Evolutionary conservation across 2,888 invertebrate genomes (phyloP), one percentile per base, ranked within the genome.

Genomic region (Carterocephalus palaemon): DNA sequence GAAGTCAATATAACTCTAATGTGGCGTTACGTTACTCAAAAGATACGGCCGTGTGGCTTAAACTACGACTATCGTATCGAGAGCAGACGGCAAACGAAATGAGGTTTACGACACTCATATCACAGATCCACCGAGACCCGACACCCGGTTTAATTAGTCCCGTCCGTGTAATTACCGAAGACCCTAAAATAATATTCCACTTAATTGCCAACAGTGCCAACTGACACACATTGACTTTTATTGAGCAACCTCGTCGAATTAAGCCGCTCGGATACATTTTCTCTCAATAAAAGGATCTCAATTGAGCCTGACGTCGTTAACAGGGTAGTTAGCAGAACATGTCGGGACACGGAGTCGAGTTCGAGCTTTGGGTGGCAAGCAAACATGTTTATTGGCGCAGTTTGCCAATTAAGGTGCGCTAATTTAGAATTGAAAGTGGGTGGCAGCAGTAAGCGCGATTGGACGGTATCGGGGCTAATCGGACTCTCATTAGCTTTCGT

Each of bases 141-240:
- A 28, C 22, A 10, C 12, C 23, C 12, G 34, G 22, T 15, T 36
- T 37, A 36, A 43, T 43, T 43, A 43, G 43, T 29, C 43, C 36
- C 36, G 34, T 31, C 36, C 42, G 20, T 38, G 23, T 39, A 46
- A 54, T 49, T 50, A 54, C 48, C 42, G 9, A 55, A 49, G 46
- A 46, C 50, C 59, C 55, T 59, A 58, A 57, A 60, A 60, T 60
- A 57, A 64, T 60, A 62, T 55, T 53, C 47, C 46, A 50, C 46
- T 54, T 60, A 59, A 62, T 60, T 59, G 52, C 46, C 48, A 58
- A 55, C 48, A 52, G 58, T 60, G 52, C 50, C 51, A 52, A 51
- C 47, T 48, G 42, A 32, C 34, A 41, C 13, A 40, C 37, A 47
- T 47, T 41, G 54, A 36, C 49, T 50, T 60, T 63, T 59, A 57